Percentiles rank a stretch among this genome's conserved stretches.
Evolutionary conservation across 2,797 vertebrate genomes (phyloP).

Genomic region (Acanthurus lineatus): DNA sequence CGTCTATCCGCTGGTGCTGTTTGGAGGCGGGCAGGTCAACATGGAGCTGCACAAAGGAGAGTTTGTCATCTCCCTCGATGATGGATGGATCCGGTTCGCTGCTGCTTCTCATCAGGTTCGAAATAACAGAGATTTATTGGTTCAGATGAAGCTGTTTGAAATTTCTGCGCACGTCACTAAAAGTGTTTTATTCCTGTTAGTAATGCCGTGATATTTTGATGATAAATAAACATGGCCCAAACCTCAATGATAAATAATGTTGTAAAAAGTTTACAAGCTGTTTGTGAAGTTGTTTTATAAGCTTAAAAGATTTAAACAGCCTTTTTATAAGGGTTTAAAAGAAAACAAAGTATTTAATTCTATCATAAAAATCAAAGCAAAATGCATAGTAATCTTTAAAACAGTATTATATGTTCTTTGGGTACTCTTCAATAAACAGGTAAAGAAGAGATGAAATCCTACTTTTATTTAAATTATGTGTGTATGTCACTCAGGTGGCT

Average conservation of each 20-base stretch:
- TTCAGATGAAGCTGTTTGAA: background rate
- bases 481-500: conserved; percentile 87
- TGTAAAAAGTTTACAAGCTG: background rate
- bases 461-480: background rate
- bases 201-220: too few relatives aligned
- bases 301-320: conserved; percentile 1
- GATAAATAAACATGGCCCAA: background rate
- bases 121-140: background rate
- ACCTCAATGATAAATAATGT: background rate
- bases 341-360: background rate
- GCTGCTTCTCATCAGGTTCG: conserved; percentile 94
- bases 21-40: conserved; percentile 93
- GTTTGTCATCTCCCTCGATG: conserved; percentile 94
- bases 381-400: background rate
- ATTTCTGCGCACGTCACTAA: background rate
- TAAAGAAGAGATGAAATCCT: background rate
- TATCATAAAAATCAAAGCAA: background rate
- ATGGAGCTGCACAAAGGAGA: conserved; percentile 90
- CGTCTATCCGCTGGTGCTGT: conserved; percentile 93
- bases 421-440: background rate
- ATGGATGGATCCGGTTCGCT: conserved; percentile 95
- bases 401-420: background rate
- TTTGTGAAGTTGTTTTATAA: background rate
- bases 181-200: background rate
- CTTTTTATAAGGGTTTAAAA: background rate